Evolutionary conservation across 1,140 invertebrate species (phyloP).

Genomic region (Gonatopus flavifemur): DNA sequence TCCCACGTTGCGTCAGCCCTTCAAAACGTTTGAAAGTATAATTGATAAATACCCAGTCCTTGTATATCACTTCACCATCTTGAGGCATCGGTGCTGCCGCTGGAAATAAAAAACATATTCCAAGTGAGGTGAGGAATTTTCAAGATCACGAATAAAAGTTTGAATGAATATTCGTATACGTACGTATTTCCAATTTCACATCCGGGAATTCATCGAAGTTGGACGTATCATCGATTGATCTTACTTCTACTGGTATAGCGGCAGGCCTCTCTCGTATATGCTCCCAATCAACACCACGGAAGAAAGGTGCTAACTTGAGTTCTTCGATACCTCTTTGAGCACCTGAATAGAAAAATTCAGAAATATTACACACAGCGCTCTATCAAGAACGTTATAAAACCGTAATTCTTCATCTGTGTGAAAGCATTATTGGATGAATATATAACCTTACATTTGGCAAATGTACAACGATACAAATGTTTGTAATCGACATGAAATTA

Average conservation of each 20-base stretch:
- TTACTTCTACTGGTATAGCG: slow-evolving; percentile 93
- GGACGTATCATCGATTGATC: slow-evolving; percentile 95
- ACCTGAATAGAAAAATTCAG: slow-evolving; percentile 58
- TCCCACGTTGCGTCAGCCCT: slow-evolving; percentile 86
- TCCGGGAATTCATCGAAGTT: slow-evolving; percentile 99
- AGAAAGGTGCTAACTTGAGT: slow-evolving; percentile 83
- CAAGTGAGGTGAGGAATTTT: neutral
- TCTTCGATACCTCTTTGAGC: slow-evolving; percentile 87
- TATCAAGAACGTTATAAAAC: too few relatives aligned
- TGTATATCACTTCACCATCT: slow-evolving; percentile 84
- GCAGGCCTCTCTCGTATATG: slow-evolving; percentile 96
- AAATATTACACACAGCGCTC: too few relatives aligned
- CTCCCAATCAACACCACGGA: slow-evolving; percentile 93
- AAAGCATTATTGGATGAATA: too few relatives aligned
- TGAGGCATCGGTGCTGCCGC: slow-evolving; percentile 79
- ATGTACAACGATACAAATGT: too few relatives aligned
- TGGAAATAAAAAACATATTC: slow-evolving; percentile 49
- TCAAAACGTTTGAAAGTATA: slow-evolving; percentile 99
- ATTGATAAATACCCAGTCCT: slow-evolving; percentile 99
- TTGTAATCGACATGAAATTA: too few relatives aligned
- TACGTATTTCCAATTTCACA: slow-evolving; percentile 97
- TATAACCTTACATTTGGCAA: too few relatives aligned
- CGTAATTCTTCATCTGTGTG: too few relatives aligned
- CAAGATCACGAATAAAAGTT: neutral
- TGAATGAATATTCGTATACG: slow-evolving; percentile 54